Evolutionary conservation across 2,888 invertebrate species (phyloP), one percentile per base, ranked within the genome.

Genomic region (Schizotus pectinicornis): DNA sequence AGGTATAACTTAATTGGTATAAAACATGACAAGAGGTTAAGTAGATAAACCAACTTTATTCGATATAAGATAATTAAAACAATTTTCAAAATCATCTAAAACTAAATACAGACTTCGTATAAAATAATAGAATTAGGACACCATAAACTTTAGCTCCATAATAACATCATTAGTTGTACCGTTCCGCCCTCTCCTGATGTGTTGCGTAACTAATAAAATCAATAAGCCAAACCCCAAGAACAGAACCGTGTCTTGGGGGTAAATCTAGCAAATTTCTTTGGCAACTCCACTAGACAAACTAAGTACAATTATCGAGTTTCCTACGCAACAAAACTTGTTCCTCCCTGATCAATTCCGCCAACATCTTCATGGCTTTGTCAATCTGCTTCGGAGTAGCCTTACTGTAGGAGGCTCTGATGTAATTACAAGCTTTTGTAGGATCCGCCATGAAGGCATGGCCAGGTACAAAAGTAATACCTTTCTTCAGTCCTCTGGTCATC

Each of bases 371-470:
- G 0, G 88, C 89, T 61, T 79, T 74, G 55, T 87, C 83, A 80
- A 91, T 90, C 63, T 90, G 85, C 61, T 85, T 83, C 14, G 84
- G 80, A 0, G 84, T 75, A 8, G 88, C 85, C 69, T 87, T 85
- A 47, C 91, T 88, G 74, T 87, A 92, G 0, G 91, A 87, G 34
- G 89, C 84, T 47, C 93, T 80, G 47, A 92, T 78, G 73, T 87
- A 88, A 41, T 85, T 86, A 66, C 87, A 88, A 7, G 88, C 86
- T 57, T 83, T 80, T 35, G 79, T 78, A 0, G 82, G 81, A 75
- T 90, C 86, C 47, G 83, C 83, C 77, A 85, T 84, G 75, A 92
- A 92, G 0, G 88, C 88, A 59, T 87, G 88, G 0, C 92, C 93
- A 0, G 92, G 92, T 0, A 88, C 84, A 63, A 91, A 79, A 72